Base-by-base conservation (phyloP, 2,888 invertebrate species). In the Clunio marinus region DNA sequence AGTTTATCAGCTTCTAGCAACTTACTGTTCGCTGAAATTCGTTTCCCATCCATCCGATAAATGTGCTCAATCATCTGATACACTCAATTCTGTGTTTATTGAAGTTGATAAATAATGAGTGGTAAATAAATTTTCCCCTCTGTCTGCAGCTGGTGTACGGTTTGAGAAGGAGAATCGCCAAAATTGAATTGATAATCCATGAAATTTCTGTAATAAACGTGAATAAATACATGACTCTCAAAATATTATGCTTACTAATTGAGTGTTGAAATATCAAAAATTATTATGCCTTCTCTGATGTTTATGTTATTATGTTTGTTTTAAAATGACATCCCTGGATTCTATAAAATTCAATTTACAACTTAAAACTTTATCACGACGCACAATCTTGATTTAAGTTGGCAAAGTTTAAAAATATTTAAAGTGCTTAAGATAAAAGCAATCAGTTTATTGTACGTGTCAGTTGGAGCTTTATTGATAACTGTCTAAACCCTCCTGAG, bases 21-120 rank as follows among this genome's bases (percentile, higher is more conserved):
- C n/a, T n/a, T n/a, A n/a, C n/a, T n/a, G n/a, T n/a, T n/a, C n/a
- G n/a, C n/a, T n/a, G n/a, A n/a, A n/a, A n/a, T n/a, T 15, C 45
- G 15, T 10, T 45, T 45, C 8, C 15, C 45, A 4, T 45, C 45
- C 45, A 45, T n/a, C n/a, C 45, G 45, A 45, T 45, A 45, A 45
- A 45, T 45, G 45, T 45, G 45, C 45, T 45, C 45, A 45, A 45
- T 45, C 45, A 45, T 15, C 45, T 15, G 45, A n/a, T n/a, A n/a
- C 15, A 15, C 45, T 4, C 45, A 15, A 45, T 17, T n/a, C 3
- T 57, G 2, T 57, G 25, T 7, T 32, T 10, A 57, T 27, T 22
- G n/a, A 57, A 57, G 4, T 57, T 57, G 25, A 57, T 57, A 57
- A 57, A 51, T 17, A 55, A 17, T 55, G 55, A 55, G 57, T 57